phyloP scores from a whole-genome alignment of 2,113 vertebrate species.

The Cyprinodon variegatus region DNA sequence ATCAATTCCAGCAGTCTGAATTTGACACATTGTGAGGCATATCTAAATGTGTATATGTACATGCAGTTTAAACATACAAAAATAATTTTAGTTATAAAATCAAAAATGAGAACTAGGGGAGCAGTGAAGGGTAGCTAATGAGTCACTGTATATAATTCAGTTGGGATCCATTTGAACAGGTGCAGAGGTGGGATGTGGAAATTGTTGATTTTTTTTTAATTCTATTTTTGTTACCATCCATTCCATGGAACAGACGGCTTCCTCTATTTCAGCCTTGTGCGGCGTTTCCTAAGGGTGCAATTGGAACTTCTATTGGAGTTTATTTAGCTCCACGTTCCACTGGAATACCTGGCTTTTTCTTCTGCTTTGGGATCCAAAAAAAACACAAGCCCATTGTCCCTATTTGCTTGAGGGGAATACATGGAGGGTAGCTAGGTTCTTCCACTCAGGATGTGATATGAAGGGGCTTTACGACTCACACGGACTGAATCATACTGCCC shows the following conservation, averaged over 20 bases:
- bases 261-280: conserved; percentile 50
- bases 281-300: conserved; percentile 52
- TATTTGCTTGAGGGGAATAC: conserved; percentile 41
- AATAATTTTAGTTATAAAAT: conserved; percentile 21
- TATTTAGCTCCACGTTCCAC: conserved; percentile 39
- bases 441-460: conserved; percentile 74
- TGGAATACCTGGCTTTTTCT: conserved; percentile 27
- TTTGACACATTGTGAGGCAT: not conserved
- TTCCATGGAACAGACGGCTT: conserved; percentile 46
- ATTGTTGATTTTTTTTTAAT: conserved; percentile 10
- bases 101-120: conserved; percentile 33
- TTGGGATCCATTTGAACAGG: conserved; percentile 68
- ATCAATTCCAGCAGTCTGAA: conserved; percentile 11
- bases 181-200: conserved; percentile 54
- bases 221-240: conserved; percentile 56
- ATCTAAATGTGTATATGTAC: too few species aligned
- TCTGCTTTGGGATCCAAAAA: conserved; percentile 57
- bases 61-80: not conserved
- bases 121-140: conserved; percentile 45
- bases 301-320: conserved; percentile 39
- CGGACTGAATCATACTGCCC: conserved; percentile 66
- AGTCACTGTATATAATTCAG: conserved; percentile 43
- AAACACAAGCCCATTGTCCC: conserved; percentile 73
- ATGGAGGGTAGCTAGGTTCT: conserved; percentile 48
- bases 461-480: conserved; percentile 71